Conservation (phyloP, 1,140 invertebrate genomes). For the Anthonomus grandis region DNA sequence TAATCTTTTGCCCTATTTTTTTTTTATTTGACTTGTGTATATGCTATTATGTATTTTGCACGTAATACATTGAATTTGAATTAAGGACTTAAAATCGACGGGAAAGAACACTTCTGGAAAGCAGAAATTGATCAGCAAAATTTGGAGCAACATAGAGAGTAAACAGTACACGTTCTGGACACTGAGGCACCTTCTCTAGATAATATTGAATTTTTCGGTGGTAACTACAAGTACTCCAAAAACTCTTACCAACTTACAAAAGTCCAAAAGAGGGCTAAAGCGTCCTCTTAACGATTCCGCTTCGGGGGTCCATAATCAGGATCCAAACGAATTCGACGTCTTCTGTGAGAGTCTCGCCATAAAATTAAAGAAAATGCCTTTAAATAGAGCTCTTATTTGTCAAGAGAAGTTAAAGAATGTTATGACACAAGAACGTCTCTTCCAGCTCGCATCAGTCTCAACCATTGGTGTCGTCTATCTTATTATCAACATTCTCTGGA, state of each 20-base stretch:
- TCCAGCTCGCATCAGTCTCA: constrained; percentile 5
- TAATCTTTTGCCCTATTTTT: too few relatives aligned
- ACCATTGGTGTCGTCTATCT: constrained; percentile 6
- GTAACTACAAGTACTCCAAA: not conserved
- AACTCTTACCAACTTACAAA: not conserved
- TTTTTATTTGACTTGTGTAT: too few relatives aligned
- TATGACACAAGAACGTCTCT: constrained; percentile 13
- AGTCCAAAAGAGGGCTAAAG: too few relatives aligned
- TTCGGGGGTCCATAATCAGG: not conserved
- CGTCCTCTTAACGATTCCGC: not conserved
- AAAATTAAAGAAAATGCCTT: constrained; percentile 15
- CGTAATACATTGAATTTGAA: too few relatives aligned
- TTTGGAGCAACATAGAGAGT: not conserved
- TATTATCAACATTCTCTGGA: constrained; percentile 1
- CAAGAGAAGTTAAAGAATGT: constrained; percentile 11
- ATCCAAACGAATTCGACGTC: constrained; percentile 9
- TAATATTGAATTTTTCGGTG: not conserved
- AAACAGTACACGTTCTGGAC: too few relatives aligned
- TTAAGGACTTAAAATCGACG: not conserved
- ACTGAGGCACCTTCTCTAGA: not conserved
- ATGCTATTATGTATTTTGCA: too few relatives aligned
- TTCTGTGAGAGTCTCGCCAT: constrained; percentile 18
- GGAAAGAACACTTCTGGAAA: not conserved
- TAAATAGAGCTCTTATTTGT: constrained; percentile 13
- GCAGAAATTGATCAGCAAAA: not conserved